Evolutionary conservation across 2,797 vertebrate species (phyloP), one percentile per base, ranked within the genome.

Genomic region (Poliocrania exsul): DNA sequence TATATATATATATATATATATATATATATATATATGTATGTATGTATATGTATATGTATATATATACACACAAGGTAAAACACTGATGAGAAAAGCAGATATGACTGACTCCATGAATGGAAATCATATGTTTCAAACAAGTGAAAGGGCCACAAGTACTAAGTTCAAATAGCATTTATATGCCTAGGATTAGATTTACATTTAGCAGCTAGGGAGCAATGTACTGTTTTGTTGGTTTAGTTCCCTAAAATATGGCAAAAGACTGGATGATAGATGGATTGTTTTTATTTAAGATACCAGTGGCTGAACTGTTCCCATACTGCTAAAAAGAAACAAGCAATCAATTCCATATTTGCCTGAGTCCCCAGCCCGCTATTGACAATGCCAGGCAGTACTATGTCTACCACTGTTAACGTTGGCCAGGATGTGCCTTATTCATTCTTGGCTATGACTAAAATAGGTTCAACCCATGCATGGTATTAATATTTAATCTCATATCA

Each of bases 371-470:
- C 23, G 38, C 29, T 75, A 3, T 4, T 67, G 47, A 50, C 14
- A 49, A 6, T 29, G 33, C 5, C 66, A 56, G 18, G 31, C 25
- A 77, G 56, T 82, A 7, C 2, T n/a, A 1, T n/a, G 18, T n/a
- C 0, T 0, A 1, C 13, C n/a, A n/a, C 19, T 35, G 23, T 46
- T 35, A 60, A 16, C 0, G 0, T 1, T 25, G 20, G 25, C 25
- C 44, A 66, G 13, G 16, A 81, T 0, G 0, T 25, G 6, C 17
- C 50, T 85, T 38, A 18, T 54, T 86, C 18, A 13, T 86, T 17
- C 23, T 61, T 84, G 29, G 9, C 26, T 72, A 38, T n/a, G 24
- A 29, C 4, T 3, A 47, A 14, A 31, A 44, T n/a, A 4, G 5
- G 3, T 62, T 81, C 12, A 50, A 23, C 9, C 4, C 16, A 18